A percentile compares a stretch with the other conserved stretches of the same genome.
These are phyloP conservation scores for Ricordea florida DNA, from an alignment of 92 coral and sea anemone species.

Conservation along the genomic window DNA sequence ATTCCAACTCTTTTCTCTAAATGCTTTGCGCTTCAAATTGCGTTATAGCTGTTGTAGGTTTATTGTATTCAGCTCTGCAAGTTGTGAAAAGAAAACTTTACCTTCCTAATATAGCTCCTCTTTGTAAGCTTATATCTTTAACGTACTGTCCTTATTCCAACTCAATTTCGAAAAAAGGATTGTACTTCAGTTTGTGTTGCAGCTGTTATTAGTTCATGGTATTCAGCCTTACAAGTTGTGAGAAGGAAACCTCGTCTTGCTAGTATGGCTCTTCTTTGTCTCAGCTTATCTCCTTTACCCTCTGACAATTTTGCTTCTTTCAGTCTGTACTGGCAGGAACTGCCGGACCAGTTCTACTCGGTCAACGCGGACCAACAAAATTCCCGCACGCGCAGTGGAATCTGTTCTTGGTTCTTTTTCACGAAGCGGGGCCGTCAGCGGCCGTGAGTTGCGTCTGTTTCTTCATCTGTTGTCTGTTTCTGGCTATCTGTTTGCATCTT, in stretches of 20 bases:
- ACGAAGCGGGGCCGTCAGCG: background rate
- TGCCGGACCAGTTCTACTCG: constrained; percentile 4
- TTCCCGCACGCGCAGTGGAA: background rate
- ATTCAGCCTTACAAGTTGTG: no score
- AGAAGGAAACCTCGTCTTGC: background rate
- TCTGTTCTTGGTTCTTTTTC: background rate
- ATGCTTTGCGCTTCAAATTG: no score
- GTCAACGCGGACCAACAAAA: background rate
- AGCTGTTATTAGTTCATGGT: no score
- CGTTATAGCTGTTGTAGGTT: no score
- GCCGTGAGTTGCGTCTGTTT: constrained; percentile 2
- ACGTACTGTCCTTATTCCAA: no score
- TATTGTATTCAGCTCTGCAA: no score
- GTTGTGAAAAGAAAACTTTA: no score
- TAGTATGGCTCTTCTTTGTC: background rate
- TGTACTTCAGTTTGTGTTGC: no score
- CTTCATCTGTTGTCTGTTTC: background rate
- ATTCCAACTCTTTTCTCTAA: no score
- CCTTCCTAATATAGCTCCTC: no score
- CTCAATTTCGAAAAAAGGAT: no score
- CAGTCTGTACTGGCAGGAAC: constrained; percentile 9
- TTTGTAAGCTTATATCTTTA: no score
- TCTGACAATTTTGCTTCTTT: background rate
- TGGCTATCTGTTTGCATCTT: background rate
- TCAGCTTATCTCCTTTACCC: background rate